These are phyloP conservation scores for Thaleichthys pacificus DNA, from an alignment of 2,797 vertebrate genomes.

Conservation along the genomic window DNA sequence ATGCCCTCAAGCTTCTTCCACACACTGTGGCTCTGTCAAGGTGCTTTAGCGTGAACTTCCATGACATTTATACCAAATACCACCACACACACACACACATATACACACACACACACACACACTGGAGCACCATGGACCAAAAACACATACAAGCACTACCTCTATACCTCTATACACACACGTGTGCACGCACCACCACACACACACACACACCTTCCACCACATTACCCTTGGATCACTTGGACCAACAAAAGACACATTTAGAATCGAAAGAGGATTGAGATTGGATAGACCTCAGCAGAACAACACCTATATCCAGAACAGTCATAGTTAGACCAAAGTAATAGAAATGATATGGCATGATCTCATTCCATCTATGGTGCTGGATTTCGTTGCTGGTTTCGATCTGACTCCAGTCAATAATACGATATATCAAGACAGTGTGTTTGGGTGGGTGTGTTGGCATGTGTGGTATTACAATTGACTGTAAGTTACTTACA, in stretches of 20 bases:
- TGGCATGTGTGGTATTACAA: slow-evolving; percentile 41
- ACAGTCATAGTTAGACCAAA: no score
- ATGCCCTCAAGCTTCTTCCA: slow-evolving; percentile 66
- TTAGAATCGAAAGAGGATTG: slow-evolving; percentile 15
- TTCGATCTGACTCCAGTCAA: slow-evolving; percentile 85
- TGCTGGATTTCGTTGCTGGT: slow-evolving; percentile 85
- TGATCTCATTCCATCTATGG: no score
- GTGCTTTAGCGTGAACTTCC: slow-evolving; percentile 69
- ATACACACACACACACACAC: slow-evolving; percentile 13
- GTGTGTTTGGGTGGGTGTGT: slow-evolving; percentile 51
- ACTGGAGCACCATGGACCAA: slow-evolving; percentile 14
- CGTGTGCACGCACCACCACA: slow-evolving; percentile 12
- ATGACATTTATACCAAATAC: slow-evolving; percentile 68
- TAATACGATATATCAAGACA: slow-evolving; percentile 63
- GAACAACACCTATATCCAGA: no score
- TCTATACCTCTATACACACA: slow-evolving; percentile 14
- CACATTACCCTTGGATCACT: slow-evolving; percentile 43
- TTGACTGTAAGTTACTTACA: slow-evolving; percentile 41
- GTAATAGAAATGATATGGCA: no score
- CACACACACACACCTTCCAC: slow-evolving; percentile 23
- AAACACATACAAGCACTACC: slow-evolving; percentile 21
- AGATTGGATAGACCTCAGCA: no score
- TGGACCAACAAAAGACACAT: slow-evolving; percentile 41
- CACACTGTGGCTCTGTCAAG: slow-evolving; percentile 65
- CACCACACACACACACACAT: slow-evolving; percentile 27